Conservation (phyloP, 1,140 invertebrate genomes). For the Diorhabda elongata region DNA sequence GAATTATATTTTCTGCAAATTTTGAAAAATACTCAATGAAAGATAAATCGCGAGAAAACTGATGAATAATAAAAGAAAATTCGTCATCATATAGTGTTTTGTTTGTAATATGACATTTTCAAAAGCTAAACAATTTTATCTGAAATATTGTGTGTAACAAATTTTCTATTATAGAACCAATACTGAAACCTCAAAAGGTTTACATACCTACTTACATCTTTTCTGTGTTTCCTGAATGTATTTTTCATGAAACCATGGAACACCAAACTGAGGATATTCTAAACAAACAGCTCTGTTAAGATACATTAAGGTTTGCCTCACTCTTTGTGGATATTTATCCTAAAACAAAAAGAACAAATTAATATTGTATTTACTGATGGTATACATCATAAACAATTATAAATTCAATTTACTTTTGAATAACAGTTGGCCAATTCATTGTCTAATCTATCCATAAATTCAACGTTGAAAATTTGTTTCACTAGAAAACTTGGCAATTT, state of each 20-base stretch:
- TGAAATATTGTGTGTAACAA: no score
- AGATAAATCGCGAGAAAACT: neutral
- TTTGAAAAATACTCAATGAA: no score
- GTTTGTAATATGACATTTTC: no score
- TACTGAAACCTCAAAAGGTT: no score
- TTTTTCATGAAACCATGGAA: constrained; percentile 65
- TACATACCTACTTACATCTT: constrained; percentile 27
- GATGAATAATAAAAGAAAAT: neutral
- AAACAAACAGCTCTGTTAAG: constrained; percentile 61
- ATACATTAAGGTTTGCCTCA: constrained; percentile 56
- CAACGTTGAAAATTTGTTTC: constrained; percentile 52
- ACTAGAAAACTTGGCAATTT: constrained; percentile 49
- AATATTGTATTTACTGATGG: constrained; percentile 18
- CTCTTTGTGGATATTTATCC: constrained; percentile 51
- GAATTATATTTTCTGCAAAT: no score
- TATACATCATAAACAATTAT: constrained; percentile 28
- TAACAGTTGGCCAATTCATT: constrained; percentile 52
- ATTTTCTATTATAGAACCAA: no score
- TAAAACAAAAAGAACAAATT: constrained; percentile 33
- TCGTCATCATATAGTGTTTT: no score
- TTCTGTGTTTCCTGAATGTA: constrained; percentile 50
- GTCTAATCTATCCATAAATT: constrained; percentile 55
- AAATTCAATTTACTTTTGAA: constrained; percentile 47
- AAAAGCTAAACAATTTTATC: no score
- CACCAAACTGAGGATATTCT: constrained; percentile 56